These are phyloP conservation scores for Neomonachus schauinslandi DNA, from an alignment of 2,113 vertebrate genomes.

Conservation along the genomic window DNA sequence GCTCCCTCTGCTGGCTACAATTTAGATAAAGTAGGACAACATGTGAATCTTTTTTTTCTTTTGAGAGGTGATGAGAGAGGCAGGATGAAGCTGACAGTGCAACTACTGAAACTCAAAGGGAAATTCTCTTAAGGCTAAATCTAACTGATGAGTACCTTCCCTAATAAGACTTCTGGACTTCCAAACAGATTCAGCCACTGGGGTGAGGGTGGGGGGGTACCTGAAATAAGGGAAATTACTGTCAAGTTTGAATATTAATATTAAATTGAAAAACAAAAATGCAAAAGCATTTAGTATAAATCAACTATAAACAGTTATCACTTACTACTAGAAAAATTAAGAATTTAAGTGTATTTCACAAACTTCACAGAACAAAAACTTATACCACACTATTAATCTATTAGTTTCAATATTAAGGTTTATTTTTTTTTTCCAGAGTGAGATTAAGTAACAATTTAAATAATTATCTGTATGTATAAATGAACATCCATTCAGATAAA, in stretches of 20 bases:
- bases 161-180: not conserved
- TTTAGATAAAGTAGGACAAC: conserved; percentile 16
- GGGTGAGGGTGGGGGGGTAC: not conserved
- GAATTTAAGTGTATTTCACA: conserved; percentile 58
- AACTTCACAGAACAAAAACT: conserved; percentile 59
- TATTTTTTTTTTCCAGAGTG: conserved; percentile 74
- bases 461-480: conserved; percentile 74
- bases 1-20: conserved; percentile 67
- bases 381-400: conserved; percentile 63
- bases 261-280: conserved; percentile 14
- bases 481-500: conserved; percentile 64
- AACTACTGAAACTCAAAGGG: not conserved
- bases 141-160: not conserved
- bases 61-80: not conserved
- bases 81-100: not conserved
- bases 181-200: not conserved
- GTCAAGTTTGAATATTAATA: conserved; percentile 22
- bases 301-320: conserved; percentile 19
- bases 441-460: conserved; percentile 80
- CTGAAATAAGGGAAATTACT: not conserved
- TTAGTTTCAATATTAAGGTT: conserved; percentile 77
- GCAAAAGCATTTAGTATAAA: conserved; percentile 45
- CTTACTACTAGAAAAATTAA: conserved; percentile 54
- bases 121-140: not conserved
- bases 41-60: not conserved